Evolutionary conservation across 2,797 vertebrate species (phyloP).

Genomic region (Sebastiscus tertius): DNA sequence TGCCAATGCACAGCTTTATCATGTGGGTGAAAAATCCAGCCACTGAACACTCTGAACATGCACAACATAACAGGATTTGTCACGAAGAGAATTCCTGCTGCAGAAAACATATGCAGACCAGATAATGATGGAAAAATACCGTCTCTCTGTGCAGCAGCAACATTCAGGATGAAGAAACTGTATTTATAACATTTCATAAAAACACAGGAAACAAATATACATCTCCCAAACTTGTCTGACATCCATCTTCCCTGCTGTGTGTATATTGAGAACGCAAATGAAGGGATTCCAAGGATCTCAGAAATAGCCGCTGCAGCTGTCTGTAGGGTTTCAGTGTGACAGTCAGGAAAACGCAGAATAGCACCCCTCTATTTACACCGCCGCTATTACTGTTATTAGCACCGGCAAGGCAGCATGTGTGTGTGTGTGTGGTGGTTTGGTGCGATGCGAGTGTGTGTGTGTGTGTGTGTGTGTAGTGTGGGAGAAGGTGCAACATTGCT

Average conservation of each 20-base stretch:
- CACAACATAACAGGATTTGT: background rate
- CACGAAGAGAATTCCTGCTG: background rate
- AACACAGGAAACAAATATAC: background rate
- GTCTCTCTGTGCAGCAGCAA: background rate
- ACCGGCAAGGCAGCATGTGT: slow-evolving; percentile 1
- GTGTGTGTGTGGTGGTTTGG: background rate
- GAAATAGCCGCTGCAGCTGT: slow-evolving; percentile 72
- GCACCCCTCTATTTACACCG: slow-evolving; percentile 34
- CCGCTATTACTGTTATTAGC: slow-evolving; percentile 56
- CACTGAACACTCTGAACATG: background rate
- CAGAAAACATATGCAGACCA: background rate
- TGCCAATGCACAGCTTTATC: background rate
- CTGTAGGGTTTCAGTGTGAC: slow-evolving; percentile 48
- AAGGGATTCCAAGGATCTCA: slow-evolving; percentile 59
- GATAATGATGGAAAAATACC: background rate
- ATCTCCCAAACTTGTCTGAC: slow-evolving; percentile 19
- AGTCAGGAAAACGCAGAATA: slow-evolving; percentile 43
- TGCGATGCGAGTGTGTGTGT: background rate
- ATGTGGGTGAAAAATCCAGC: background rate
- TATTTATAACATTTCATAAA: background rate
- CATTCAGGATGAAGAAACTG: background rate
- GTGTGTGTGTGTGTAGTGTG: slow-evolving; percentile 3
- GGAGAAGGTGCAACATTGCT: slow-evolving; percentile 24
- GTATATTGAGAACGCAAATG: slow-evolving; percentile 46
- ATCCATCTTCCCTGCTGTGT: slow-evolving; percentile 37